Conservation (phyloP, 2,113 vertebrate species). For the Coptodon bakossiorum region DNA sequence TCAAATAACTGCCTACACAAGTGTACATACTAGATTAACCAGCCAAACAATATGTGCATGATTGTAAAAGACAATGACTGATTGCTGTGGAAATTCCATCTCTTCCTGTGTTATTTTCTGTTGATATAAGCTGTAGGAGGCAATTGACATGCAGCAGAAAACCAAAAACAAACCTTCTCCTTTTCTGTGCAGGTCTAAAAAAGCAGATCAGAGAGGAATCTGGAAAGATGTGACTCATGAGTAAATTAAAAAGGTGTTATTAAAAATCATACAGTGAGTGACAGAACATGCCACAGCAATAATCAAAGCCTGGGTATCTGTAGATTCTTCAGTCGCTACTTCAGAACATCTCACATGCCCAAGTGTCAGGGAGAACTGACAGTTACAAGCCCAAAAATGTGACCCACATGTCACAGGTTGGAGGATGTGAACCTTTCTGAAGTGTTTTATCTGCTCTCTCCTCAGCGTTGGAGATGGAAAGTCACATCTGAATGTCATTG, state of each 20-base stretch:
- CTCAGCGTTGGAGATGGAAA: conserved; percentile 74
- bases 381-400: conserved; percentile 14
- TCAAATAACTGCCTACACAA: neutral
- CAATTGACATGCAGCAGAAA: neutral
- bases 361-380: conserved; percentile 10
- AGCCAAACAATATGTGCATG: neutral
- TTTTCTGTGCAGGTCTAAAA: neutral
- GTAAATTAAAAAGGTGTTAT: conserved; percentile 9
- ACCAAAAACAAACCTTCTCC: neutral
- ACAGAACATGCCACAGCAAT: neutral
- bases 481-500: conserved; percentile 73
- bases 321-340: neutral
- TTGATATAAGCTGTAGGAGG: neutral
- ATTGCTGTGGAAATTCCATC: neutral
- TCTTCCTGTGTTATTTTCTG: neutral
- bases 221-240: neutral
- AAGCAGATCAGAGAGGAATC: neutral
- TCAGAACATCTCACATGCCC: conserved; percentile 4
- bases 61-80: neutral
- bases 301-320: conserved; percentile 3
- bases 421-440: conserved; percentile 4
- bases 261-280: neutral
- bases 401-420: conserved; percentile 18
- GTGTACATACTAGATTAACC: neutral
- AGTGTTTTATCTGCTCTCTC: neutral